These are phyloP conservation scores for Aleiodes alternator DNA, from an alignment of 2,888 invertebrate genomes.

Conservation along the genomic window DNA sequence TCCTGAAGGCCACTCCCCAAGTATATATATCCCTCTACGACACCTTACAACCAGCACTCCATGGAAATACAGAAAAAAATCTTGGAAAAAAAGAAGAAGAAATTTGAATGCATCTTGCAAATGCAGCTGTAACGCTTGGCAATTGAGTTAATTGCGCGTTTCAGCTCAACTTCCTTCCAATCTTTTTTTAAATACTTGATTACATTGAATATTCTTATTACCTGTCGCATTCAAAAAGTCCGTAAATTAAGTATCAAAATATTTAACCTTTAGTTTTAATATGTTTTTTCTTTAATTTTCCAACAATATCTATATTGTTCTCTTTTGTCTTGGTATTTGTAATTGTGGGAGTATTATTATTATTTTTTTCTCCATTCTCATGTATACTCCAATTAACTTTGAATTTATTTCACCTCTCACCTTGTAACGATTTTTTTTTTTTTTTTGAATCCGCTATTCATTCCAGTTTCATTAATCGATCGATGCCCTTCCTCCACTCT, in stretches of 20 bases:
- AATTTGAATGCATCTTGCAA: slow-evolving; percentile 24
- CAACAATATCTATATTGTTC: neutral
- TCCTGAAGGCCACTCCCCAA: slow-evolving; percentile 71
- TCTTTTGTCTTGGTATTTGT: neutral
- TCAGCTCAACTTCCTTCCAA: slow-evolving; percentile 11
- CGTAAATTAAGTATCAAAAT: slow-evolving; percentile 4
- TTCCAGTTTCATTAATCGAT: too few relatives aligned
- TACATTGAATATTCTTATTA: slow-evolving; percentile 3
- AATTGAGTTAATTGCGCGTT: slow-evolving; percentile 37
- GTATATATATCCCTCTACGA: neutral
- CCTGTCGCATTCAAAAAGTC: slow-evolving; percentile 3
- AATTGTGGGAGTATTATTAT: too few relatives aligned
- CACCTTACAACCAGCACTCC: neutral
- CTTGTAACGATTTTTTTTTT: slow-evolving; percentile 23
- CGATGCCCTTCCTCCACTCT: too few relatives aligned
- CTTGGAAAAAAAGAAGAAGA: neutral
- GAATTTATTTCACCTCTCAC: neutral
- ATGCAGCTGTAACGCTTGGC: slow-evolving; percentile 39
- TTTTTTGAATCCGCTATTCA: neutral
- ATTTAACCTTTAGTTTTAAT: neutral
- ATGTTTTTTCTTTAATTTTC: neutral
- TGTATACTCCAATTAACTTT: neutral
- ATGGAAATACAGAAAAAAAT: neutral
- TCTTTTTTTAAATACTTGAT: slow-evolving; percentile 12
- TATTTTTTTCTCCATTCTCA: too few relatives aligned